Evolutionary conservation across 1,140 invertebrate genomes (phyloP), one percentile per base, ranked within the genome.

Genomic region (Drosophila arizonae): DNA sequence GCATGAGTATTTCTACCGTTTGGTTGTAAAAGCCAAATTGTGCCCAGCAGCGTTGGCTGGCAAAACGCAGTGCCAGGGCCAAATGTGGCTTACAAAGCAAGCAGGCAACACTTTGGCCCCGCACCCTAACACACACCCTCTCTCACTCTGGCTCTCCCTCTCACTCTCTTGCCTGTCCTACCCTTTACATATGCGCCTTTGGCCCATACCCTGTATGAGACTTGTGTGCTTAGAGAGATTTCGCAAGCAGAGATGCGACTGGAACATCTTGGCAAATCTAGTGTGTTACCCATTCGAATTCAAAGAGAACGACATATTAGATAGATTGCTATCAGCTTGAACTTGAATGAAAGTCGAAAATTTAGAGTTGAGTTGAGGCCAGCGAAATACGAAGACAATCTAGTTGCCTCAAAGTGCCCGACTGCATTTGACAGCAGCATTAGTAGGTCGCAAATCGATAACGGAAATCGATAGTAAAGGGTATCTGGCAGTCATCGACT

Each of bases 21-120:
- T 17, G 30, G 36, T 17, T 68, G 56, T 61, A 46, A 69, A 62
- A 43, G 57, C 66, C 66, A 69, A 69, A 61, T 69, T 62, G 66
- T 61, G 66, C 66, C 56, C 57, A 52, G 30, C 57, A 68, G 48
- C 66, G 3, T 30, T 39, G 43, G 30, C 60, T 26, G 33, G 30
- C 60, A 36, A 46, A 66, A 54, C 50, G 36, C 51, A 64, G 43
- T 17, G 43, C n/a, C 57, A 33, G 41, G 45, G 33, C 46, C 56
- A 60, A 66, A 56, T 66, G 54, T 57, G 43, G 54, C 52, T n/a
- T 43, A 43, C 41, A 52, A 68, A 54, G 56, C 66, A 68, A 46
- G 56, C 66, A 54, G 56, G 52, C 43, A 64, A 36, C 68, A 70
- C 61, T 60, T 60, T 60, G 50, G 17, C 52, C 30, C 54, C 15